phyloP scores from a whole-genome alignment of 2,888 invertebrate species.

The Brachynemurus nebulosus region DNA sequence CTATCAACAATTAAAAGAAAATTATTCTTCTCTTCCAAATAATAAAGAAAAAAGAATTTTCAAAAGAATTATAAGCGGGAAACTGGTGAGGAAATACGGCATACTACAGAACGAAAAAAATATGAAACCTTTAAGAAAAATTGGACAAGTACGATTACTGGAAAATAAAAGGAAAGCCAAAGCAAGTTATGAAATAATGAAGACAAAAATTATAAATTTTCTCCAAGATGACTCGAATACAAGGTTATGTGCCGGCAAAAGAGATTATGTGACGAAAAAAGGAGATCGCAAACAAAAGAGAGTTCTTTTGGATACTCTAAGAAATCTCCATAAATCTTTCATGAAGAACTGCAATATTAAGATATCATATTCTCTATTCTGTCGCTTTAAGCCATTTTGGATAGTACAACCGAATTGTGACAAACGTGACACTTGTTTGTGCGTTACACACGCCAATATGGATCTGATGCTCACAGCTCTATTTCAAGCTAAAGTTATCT shows the following conservation, averaged over 20 bases:
- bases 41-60: not conserved
- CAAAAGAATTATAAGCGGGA: slow-evolving; percentile 2
- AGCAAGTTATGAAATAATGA: not conserved
- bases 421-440: slow-evolving; percentile 14
- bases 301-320: slow-evolving; percentile 7
- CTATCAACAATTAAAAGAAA: slow-evolving; percentile 14
- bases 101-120: slow-evolving; percentile 16
- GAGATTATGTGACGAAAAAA: slow-evolving; percentile 6
- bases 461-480: too few species aligned
- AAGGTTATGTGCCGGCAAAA: slow-evolving; percentile 6
- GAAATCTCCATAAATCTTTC: slow-evolving; percentile 8
- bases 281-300: slow-evolving; percentile 7
- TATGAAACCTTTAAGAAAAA: slow-evolving; percentile 15
- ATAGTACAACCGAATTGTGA: slow-evolving; percentile 12
- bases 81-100: slow-evolving; percentile 9
- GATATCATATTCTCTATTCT: slow-evolving; percentile 10
- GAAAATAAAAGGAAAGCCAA: slow-evolving; percentile 1
- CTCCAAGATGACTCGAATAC: slow-evolving; percentile 17
- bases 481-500: not conserved
- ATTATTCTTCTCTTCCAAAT: slow-evolving; percentile 12
- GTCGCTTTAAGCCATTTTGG: slow-evolving; percentile 12
- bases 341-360: slow-evolving; percentile 6
- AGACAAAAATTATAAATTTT: slow-evolving; percentile 8
- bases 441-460: slow-evolving; percentile 9
- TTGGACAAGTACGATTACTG: slow-evolving; percentile 11